phyloP scores from a whole-genome alignment of 2,113 vertebrate species.

The Mesoclemmys tuberculata region DNA sequence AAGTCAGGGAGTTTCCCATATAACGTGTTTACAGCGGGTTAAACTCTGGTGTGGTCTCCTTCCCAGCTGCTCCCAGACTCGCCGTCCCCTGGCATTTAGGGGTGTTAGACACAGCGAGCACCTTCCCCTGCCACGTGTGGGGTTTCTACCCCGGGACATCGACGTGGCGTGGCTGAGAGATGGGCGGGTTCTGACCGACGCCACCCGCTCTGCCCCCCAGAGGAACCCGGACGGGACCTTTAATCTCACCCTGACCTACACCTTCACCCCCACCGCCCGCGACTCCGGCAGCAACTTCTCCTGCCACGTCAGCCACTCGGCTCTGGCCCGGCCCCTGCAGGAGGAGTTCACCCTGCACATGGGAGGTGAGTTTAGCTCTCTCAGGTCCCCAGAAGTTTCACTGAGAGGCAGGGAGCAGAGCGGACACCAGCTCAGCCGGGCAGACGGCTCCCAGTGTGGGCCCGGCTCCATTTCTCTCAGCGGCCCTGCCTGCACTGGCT shows the following conservation, averaged over 20 bases:
- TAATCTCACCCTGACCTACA: not conserved
- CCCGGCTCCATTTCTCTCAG: too few species aligned
- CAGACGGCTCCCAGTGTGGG: too few species aligned
- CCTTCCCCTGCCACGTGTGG: not conserved
- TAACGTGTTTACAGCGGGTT: fast-evolving
- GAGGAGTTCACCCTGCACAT: not conserved
- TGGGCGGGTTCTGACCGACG: not conserved
- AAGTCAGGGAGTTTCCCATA: too few species aligned
- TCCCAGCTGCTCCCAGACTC: not conserved
- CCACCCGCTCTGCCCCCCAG: not conserved
- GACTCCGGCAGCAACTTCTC: not conserved
- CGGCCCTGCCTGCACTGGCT: too few species aligned
- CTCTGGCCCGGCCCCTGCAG: not conserved
- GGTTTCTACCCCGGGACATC: not conserved
- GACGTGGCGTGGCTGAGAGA: not conserved
- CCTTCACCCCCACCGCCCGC: not conserved
- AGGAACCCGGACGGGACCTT: not conserved
- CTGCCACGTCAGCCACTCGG: not conserved
- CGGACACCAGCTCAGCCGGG: too few species aligned
- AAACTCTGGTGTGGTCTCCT: not conserved
- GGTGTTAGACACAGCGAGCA: not conserved
- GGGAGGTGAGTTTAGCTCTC: not conserved
- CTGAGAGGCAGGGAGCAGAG: too few species aligned
- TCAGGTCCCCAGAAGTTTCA: too few species aligned
- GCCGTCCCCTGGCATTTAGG: not conserved